Conservation (phyloP, 2,797 vertebrate species). For the Chiloscyllium punctatum region DNA sequence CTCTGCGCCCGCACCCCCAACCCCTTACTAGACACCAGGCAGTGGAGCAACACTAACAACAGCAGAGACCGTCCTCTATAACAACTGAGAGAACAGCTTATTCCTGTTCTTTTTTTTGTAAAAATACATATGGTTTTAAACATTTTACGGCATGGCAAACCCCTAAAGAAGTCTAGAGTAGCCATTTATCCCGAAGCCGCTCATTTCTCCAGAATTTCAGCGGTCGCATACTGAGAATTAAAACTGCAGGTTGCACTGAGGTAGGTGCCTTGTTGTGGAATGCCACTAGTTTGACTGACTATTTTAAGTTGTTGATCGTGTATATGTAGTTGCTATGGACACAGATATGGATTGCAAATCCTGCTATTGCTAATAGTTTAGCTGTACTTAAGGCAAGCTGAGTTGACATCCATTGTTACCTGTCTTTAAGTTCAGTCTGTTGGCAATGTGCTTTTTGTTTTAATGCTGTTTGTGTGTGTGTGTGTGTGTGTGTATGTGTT, state of each 20-base stretch:
- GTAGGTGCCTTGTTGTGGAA: slow-evolving; percentile 9
- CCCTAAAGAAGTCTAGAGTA: not conserved
- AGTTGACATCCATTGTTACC: not conserved
- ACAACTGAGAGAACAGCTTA: not conserved
- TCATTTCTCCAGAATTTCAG: not conserved
- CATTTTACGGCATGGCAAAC: not conserved
- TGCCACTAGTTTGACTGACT: slow-evolving; percentile 30
- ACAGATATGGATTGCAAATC: not conserved
- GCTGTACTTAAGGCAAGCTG: not conserved
- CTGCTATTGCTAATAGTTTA: not conserved
- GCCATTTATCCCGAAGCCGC: not conserved
- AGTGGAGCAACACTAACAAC: not conserved
- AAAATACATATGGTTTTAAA: not conserved
- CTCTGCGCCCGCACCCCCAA: no score
- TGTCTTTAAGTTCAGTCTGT: not conserved
- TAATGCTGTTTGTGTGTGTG: not conserved
- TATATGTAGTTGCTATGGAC: slow-evolving; percentile 16
- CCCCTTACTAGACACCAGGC: not conserved
- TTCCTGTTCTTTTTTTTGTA: not conserved
- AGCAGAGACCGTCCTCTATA: not conserved
- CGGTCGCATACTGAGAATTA: not conserved
- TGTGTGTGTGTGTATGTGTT: not conserved
- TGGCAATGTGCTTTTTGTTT: not conserved
- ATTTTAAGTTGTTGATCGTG: slow-evolving; percentile 17
- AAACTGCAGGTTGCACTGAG: not conserved